phyloP scores from a whole-genome alignment of 2,888 invertebrate species.

The Callyntrura sp. region DNA sequence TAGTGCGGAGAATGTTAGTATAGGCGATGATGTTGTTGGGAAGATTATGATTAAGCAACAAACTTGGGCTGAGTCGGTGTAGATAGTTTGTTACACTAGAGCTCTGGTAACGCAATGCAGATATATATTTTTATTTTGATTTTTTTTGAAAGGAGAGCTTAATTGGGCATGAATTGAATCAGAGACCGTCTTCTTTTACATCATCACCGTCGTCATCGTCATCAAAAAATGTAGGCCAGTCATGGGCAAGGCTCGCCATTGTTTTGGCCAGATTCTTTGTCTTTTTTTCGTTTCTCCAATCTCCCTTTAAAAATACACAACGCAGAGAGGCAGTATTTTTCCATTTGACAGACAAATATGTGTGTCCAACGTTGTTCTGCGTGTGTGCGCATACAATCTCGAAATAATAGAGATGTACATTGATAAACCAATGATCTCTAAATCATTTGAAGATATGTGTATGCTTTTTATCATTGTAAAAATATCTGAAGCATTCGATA shows the following conservation, averaged over 20 bases:
- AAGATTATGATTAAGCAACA: constrained; percentile 31
- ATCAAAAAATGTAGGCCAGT: constrained; percentile 73
- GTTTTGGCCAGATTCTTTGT: constrained; percentile 76
- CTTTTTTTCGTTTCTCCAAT: constrained; percentile 57
- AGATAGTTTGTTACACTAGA: constrained; percentile 34
- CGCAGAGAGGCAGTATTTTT: constrained; percentile 15
- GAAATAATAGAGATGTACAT: not conserved
- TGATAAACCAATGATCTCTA: constrained; percentile 38
- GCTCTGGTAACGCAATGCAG: not conserved
- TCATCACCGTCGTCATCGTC: constrained; percentile 43
- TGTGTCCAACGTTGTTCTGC: not conserved
- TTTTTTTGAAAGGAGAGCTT: constrained; percentile 66
- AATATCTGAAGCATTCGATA: not conserved
- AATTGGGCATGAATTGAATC: constrained; percentile 78
- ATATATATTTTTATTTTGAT: constrained; percentile 6
- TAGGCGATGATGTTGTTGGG: not conserved
- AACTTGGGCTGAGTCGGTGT: constrained; percentile 38
- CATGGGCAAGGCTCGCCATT: constrained; percentile 76
- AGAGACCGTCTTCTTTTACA: constrained; percentile 69
- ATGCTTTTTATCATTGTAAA: not conserved
- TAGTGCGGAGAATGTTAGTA: not conserved
- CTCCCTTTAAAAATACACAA: constrained; percentile 38
- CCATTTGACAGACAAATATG: constrained; percentile 27
- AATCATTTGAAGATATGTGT: constrained; percentile 13
- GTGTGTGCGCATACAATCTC: not conserved